Base-by-base conservation (phyloP, 2,888 invertebrate genomes). In the Xestia rhomboidea region DNA sequence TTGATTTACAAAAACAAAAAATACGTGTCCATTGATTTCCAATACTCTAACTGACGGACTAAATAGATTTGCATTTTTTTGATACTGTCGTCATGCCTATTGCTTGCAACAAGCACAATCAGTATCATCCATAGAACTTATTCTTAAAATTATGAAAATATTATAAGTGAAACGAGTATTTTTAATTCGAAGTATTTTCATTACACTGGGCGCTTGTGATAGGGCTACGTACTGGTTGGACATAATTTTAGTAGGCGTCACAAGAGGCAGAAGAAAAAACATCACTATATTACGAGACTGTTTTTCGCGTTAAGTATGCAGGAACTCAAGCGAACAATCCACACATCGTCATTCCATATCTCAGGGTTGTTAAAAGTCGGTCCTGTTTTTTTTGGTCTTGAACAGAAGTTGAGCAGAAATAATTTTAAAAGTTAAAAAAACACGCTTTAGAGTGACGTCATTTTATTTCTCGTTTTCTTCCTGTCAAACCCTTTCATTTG, bases 261-360 rank as follows among this genome's bases (percentile, higher is more conserved):
- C 5, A 62, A n/a, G 10, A 64, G 24, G 6, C 7, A 15, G n/a
- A 38, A 15, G 2, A 7, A 13, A 63, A 49, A 68, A 21, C 30
- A 10, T 4, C 10, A 21, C 46, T 41, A 60, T 49, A 34, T 38
- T 41, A 64, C 30, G 30, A 81, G 5, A 46, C n/a, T n/a, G 49
- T 49, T 64, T 49, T 27, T 15, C n/a, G 21, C 21, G 34, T 66
- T 44, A 38, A 62, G 54, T 68, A 66, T 60, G 24, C 64, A 41
- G n/a, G 13, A 63, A 63, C 41, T 60, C 51, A 49, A 63, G 24
- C 64, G 76, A 57, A 57, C 60, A 71, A 62, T 76, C n/a, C 60
- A 54, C 44, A 64, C 24, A 24, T 66, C 27, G 11, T 60, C 30
- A 64, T 62, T 7, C 49, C 18, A 15, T 51, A 8, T 44, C 41